Evolutionary conservation across 2,888 invertebrate species (phyloP), one percentile per base, ranked within the genome.

Genomic region (Kuschelorhynchus macadamiae): DNA sequence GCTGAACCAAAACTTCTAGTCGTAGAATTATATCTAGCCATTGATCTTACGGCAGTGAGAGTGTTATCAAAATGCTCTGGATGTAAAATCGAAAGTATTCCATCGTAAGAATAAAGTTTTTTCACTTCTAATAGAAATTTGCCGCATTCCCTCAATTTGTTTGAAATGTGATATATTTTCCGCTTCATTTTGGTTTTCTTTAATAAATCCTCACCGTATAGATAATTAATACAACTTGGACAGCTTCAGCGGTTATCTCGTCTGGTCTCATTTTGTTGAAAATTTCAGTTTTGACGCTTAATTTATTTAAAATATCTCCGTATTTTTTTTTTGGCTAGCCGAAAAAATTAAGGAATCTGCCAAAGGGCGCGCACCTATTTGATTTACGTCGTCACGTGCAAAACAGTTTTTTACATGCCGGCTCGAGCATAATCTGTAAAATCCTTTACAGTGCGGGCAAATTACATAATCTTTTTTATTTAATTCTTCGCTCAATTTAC

Each of bases 1-100:
- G 72, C 60, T 9, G 71, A 55, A 39, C 71, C 69, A 66, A 76
- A 71, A 60, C 36, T 65, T 67, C 66, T 71, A 0, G 16, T 44
- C 17, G 55, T n/a, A 18, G 9, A n/a, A 16, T 72, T 30, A 49
- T 56, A 71, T 30, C 16, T 50, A 4, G 53, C 52, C 8, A 68
- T 44, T 1, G 11, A 12, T 47, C 63, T 68, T 36, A 52, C n/a
- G 1, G 52, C 52, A 8, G 14, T 33, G 5, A 50, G 2, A 33
- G 33, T 4, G 2, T 36, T 36, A 36, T 52, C 52, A 36, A 52
- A 52, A 52, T 36, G 2, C 17, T 52, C 20, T 1, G 52, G 52
- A n/a, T n/a, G 2, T 16, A 52, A 52, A 36, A 52, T 20, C 7
- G 52, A 52, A 12, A 52, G 1, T 8, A 52, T 18, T 7, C 17